Conservation (phyloP, 2,888 invertebrate genomes). For the Branchellion lobata region DNA sequence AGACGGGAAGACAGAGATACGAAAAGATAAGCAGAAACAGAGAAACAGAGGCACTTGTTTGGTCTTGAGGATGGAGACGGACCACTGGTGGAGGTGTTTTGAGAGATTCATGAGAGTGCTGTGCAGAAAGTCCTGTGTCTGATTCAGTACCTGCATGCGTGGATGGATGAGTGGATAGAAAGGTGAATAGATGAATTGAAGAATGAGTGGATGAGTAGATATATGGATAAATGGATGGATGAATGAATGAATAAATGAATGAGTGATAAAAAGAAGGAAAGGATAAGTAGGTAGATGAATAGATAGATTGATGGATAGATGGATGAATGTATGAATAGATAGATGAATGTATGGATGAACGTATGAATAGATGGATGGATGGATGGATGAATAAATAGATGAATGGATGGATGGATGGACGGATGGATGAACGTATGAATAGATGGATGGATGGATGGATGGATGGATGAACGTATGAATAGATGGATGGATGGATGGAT, state of each 20-base stretch:
- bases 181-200: background rate
- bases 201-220: background rate
- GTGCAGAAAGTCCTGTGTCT: conserved; percentile 81
- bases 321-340: background rate
- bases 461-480: background rate
- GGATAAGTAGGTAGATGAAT: background rate
- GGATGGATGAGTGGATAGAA: background rate
- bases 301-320: background rate
- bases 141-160: conserved; percentile 56
- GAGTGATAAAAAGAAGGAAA: background rate
- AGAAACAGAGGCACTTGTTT: no score
- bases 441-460: background rate
- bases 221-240: background rate
- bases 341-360: background rate
- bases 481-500: background rate
- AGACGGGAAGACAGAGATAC: no score
- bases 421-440: background rate
- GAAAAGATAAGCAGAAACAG: no score
- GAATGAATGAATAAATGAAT: background rate
- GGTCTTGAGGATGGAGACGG: conserved; percentile 91
- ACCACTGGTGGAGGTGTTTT: conserved; percentile 73
- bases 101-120: conserved; percentile 93
- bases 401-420: background rate
- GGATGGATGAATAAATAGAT: background rate
- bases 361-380: background rate